Evolutionary conservation across 2,797 vertebrate species (phyloP).

Genomic region (Girardinus metallicus): DNA sequence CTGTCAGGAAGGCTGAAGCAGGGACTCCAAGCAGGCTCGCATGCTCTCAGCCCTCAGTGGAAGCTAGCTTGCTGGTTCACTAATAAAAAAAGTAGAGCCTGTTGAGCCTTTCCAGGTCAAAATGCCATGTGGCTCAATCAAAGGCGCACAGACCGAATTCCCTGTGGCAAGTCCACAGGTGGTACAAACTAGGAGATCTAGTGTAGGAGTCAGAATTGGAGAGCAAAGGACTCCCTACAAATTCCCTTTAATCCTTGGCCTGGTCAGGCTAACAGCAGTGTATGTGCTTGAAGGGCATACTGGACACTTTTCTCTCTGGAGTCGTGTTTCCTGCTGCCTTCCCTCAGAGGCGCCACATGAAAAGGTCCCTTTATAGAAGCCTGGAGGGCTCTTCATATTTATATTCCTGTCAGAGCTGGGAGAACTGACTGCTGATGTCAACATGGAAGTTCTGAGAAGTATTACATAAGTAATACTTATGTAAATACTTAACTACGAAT

Average conservation of each 20-base stretch:
- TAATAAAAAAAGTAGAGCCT: conserved; percentile 66
- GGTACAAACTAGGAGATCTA: conserved; percentile 63
- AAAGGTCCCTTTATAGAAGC: conserved; percentile 34
- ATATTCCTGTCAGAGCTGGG: conserved; percentile 35
- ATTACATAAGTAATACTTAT: too few relatives aligned
- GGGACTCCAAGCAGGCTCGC: conserved; percentile 43
- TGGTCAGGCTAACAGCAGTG: conserved; percentile 42
- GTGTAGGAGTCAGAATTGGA: conserved; percentile 47
- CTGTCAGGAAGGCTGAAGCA: conserved; percentile 57
- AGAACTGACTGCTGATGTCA: conserved; percentile 19
- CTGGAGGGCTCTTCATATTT: conserved; percentile 23
- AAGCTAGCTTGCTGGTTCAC: conserved; percentile 53
- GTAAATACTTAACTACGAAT: conserved; percentile 6
- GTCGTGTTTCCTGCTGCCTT: conserved; percentile 56
- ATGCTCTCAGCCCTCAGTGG: conserved; percentile 43
- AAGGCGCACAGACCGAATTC: conserved; percentile 44
- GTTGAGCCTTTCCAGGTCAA: conserved; percentile 66
- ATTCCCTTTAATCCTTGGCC: conserved; percentile 68
- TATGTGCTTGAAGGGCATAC: conserved; percentile 57
- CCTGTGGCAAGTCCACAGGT: conserved; percentile 68
- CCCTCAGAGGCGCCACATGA: conserved; percentile 42
- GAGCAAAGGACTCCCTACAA: conserved; percentile 49
- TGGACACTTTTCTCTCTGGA: conserved; percentile 51
- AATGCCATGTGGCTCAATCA: conserved; percentile 66
- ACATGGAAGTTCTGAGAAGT: conserved; percentile 19